Evolutionary conservation across 2,888 invertebrate genomes (phyloP), one percentile per base, ranked within the genome.

Genomic region (Gandaritis pyraliata): DNA sequence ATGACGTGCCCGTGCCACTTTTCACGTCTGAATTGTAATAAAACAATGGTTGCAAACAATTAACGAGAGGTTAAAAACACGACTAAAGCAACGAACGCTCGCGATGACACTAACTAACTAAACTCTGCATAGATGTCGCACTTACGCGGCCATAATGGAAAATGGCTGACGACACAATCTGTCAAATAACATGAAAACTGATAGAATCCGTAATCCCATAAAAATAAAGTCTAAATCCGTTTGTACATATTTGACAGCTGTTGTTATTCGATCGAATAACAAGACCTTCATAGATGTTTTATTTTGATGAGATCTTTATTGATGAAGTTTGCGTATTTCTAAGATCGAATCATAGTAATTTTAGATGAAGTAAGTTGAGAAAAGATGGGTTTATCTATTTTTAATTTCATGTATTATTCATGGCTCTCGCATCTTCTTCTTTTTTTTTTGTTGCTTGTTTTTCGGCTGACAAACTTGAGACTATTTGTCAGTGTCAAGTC

Each of bases 41-140:
- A 81, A 84, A 88, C 87, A 89, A 88, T 84, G 86, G 87, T 86
- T 82, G 82, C 86, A 89, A 90, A 90, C 87, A 88, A 75, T 68
- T 70, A 73, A 68, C 69, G 64, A 60, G 65, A 72, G 69, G 71
- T 67, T 69, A 73, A 71, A 73, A 71, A 73, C 79, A 80, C 85
- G 78, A 82, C 86, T 78, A 74, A 64, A 80, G 68, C 78, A 72
- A 74, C 68, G 77, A 83, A 81, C 81, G 88, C 78, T 83, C 83
- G 83, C 86, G 85, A 83, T 90, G 88, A 88, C 88, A 90, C 90
- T 90, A 88, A 62, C 51, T 49, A 87, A 89, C 89, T 89, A 87
- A 89, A 88, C 75, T 83, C 72, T 66, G 73, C 80, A 85, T 86
- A 90, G 89, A 90, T 90, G 90, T 88, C 90, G 89, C 86, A 70